A percentile compares a stretch with the other conserved stretches of the same genome.
Conservation (phyloP, 30 jellyfish, hydroid and myxozoan genomes). For the Hydractinia symbiolongicarpus region DNA sequence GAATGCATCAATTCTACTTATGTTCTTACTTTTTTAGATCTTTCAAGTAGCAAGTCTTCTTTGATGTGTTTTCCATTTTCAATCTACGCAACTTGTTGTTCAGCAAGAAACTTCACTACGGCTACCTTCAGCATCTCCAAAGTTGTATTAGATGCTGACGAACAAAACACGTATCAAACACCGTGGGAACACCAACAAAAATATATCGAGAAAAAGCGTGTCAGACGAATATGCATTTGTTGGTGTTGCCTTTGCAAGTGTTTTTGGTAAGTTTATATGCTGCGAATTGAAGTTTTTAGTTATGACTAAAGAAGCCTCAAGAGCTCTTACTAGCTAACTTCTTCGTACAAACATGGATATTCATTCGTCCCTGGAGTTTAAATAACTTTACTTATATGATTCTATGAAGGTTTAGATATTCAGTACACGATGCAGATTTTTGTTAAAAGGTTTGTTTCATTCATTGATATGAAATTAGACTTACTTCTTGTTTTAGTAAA, state of each 20-base stretch:
- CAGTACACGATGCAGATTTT: too few species aligned
- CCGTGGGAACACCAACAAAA: slow-evolving; percentile 32
- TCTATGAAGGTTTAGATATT: too few species aligned
- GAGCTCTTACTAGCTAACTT: too few species aligned
- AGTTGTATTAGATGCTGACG: slow-evolving; percentile 16
- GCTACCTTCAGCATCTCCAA: neutral
- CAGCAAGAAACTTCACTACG: neutral
- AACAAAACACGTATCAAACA: neutral
- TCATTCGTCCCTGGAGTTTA: too few species aligned
- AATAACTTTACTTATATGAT: too few species aligned
- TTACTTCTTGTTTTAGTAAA: neutral
- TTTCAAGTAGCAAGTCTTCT: neutral
- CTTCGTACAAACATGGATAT: too few species aligned
- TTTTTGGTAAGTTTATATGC: neutral
- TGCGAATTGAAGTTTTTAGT: too few species aligned
- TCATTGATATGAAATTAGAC: too few species aligned
- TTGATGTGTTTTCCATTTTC: slow-evolving; percentile 27
- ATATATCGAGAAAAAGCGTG: neutral
- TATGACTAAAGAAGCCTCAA: too few species aligned
- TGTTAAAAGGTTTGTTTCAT: too few species aligned
- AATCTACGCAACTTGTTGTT: slow-evolving; percentile 21
- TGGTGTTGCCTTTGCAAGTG: slow-evolving; percentile 35
- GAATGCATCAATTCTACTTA: neutral
- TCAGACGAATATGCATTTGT: slow-evolving; percentile 15
- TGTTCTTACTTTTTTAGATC: neutral